Base-by-base conservation (phyloP, 2,888 invertebrate species). In the Barypeithes pellucidus region DNA sequence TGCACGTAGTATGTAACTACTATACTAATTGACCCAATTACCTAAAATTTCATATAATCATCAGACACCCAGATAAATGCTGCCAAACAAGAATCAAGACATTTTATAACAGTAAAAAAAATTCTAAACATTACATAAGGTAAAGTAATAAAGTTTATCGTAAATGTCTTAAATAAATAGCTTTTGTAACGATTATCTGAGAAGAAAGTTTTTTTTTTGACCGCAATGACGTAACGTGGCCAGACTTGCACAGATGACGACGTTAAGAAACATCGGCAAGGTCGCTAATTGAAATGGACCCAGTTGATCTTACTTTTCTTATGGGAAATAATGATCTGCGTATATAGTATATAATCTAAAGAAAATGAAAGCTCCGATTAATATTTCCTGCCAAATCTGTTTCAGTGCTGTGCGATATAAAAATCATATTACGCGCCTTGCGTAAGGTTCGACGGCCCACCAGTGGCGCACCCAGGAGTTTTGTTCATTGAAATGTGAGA, bases 251-350 rank as follows among this genome's bases (percentile, higher is more conserved):
- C 33, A 33, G 33, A 57, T 67, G 67, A 39, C 67, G 43, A 33
- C 41, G 59, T 67, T 20, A 43, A 29, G 54, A 54, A 67, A 67
- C 43, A 59, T 67, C 57, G 45, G 20, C 57, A 67, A 67, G 67
- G 67, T 67, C 67, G 45, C 16, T 33, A 2, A 12, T 36, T 3
- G 36, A 33, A 57, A 57, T 57, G 54, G 54, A 57, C 54, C 54
- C 54, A 33, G 18, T 33, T 57, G 33, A 11, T 57, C 2, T 54
- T 24, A 12, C 8, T 20, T 24, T 29, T 8, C 52, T 33, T 33
- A 14, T 33, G 14, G n/a, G 52, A 24, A 24, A 54, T 29, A 12
- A 16, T 45, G 4, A 50, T 50, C n/a, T 24, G 14, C 29, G 33
- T 54, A 33, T 9, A n/a, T 1, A 1, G n/a, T 54, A 33, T 8